Evolutionary conservation across 2,888 invertebrate genomes (phyloP), one percentile per base, ranked within the genome.

Genomic region (Achlya flavicornis): DNA sequence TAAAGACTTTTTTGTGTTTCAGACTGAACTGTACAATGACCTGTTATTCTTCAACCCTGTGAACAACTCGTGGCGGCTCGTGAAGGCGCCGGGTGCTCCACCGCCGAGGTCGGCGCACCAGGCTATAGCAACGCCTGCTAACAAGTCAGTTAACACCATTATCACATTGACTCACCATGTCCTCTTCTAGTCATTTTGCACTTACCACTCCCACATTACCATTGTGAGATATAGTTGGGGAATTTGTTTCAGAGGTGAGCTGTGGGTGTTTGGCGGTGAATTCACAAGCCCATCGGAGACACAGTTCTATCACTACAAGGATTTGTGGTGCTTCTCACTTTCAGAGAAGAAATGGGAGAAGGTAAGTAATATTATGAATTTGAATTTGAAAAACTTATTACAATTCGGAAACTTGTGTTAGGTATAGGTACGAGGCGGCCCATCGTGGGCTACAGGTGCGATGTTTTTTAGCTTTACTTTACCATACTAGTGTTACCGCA

Each of bases 261-360:
- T 96, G 61, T 96, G 96, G 96, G 86, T 96, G 60, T 98, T 98
- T 92, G 99, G 98, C 8, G 99, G 99, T 1, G 98, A 99, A 91
- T 98, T 97, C 90, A 97, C 98, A 4, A 98, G 97, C 81, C 97
- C 97, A 0, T 96, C 97, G 0, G 98, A 98, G 83, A 96, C 97
- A 19, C 98, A 98, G 88, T 99, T 98, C 87, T 97, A 98, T 82
- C 98, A 99, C 85, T 98, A 98, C 87, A 96, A 96, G 81, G 98
- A 99, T 84, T 92, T 99, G 0, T 99, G 98, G 98, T 95, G 97
- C 64, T 97, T 96, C 83, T 96, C 97, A 72, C 86, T 98, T 0
- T 94, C 95, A 43, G 94, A 95, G 0, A 96, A 96, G 73, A 95
- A 95, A 84, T 99, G 98, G 98, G 97, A 98, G 77, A 98, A 98